Evolutionary conservation across 2,888 invertebrate species (phyloP).

Genomic region (Athrips mouffetella): DNA sequence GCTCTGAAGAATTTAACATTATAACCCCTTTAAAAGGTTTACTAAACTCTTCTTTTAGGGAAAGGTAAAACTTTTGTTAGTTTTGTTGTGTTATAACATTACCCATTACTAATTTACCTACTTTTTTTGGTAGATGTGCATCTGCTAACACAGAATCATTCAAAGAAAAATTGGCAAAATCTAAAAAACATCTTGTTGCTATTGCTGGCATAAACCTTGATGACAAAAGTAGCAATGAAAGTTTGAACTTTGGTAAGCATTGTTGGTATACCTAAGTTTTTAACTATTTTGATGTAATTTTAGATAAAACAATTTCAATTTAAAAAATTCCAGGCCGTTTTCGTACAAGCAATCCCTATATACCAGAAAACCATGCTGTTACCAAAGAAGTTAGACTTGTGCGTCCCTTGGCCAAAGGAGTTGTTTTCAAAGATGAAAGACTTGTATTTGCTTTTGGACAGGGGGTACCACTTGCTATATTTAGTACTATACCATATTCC

Average conservation of each 20-base stretch:
- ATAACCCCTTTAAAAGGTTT: slow-evolving; percentile 81
- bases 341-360: slow-evolving; percentile 71
- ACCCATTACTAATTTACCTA: not conserved
- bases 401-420: slow-evolving; percentile 78
- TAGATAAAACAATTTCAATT: no score
- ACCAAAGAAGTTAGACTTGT: slow-evolving; percentile 79
- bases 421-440: slow-evolving; percentile 87
- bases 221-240: slow-evolving; percentile 89
- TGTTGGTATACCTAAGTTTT: not conserved
- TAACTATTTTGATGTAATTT: slow-evolving; percentile 7
- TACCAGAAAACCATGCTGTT: slow-evolving; percentile 76
- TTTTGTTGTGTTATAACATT: not conserved
- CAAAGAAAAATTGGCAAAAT: slow-evolving; percentile 55
- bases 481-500: slow-evolving; percentile 91
- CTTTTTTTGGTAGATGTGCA: slow-evolving; percentile 45
- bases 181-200: slow-evolving; percentile 64
- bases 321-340: slow-evolving; percentile 62
- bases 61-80: slow-evolving; percentile 70
- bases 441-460: slow-evolving; percentile 88
- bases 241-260: slow-evolving; percentile 80
- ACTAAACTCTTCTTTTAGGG: slow-evolving; percentile 69
- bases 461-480: slow-evolving; percentile 90
- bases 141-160: slow-evolving; percentile 58
- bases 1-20: slow-evolving; percentile 85
- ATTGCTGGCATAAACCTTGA: slow-evolving; percentile 77